Conservation (phyloP, 2,113 vertebrate species). For the Colistium nudipinnis region DNA sequence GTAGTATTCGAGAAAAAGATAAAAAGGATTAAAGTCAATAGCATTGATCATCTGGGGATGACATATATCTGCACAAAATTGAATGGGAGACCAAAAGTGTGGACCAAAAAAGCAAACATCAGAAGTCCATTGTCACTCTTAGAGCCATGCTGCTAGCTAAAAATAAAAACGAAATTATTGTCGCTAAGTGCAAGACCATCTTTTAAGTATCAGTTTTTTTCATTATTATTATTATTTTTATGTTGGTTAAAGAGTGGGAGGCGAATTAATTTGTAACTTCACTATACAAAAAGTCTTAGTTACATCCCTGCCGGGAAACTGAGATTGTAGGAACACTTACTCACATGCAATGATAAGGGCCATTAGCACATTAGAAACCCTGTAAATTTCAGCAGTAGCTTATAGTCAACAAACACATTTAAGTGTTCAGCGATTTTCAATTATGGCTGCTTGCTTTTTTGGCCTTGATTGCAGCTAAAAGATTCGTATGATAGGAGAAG, state of each 20-base stretch:
- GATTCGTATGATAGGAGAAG: constrained; percentile 31
- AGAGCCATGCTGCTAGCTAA: background rate
- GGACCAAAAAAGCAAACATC: background rate
- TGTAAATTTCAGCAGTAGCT: background rate
- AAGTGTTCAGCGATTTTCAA: constrained; percentile 22
- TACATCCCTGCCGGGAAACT: background rate
- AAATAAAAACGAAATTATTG: background rate
- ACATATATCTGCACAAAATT: background rate
- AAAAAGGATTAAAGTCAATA: background rate
- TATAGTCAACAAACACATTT: constrained; percentile 12
- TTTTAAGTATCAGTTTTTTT: no score
- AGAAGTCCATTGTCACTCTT: background rate
- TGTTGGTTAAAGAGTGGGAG: background rate
- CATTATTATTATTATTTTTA: no score
- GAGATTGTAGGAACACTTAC: background rate
- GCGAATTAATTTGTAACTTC: background rate
- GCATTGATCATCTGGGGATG: background rate
- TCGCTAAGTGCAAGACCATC: no score
- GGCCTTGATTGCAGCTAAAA: constrained; percentile 37
- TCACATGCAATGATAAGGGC: background rate
- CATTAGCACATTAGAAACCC: background rate
- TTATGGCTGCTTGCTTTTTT: constrained; percentile 14
- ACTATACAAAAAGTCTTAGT: background rate
- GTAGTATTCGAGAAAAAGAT: background rate
- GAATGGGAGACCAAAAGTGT: background rate